Evolutionary conservation across 2,888 invertebrate genomes (phyloP), one percentile per base, ranked within the genome.

Genomic region (Meghimatium bilineatum): DNA sequence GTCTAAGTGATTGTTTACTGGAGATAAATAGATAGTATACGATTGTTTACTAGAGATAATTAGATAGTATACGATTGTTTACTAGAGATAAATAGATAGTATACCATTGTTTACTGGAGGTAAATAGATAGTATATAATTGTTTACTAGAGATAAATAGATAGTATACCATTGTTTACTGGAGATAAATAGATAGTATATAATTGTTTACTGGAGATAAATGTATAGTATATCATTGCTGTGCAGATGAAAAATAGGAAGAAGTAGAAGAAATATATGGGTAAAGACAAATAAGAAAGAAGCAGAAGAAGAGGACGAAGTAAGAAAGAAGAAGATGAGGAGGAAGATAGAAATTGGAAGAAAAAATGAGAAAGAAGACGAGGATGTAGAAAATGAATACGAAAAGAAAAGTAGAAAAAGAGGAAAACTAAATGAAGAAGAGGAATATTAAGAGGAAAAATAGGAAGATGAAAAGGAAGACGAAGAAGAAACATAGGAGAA

Each of bases 251-350:
- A 23, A 20, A 80, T 14, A 71, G 34, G n/a, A 26, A 71, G 80
- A 44, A 52, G 5, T 12, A 49, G 34, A 71, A 29, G 52, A 52
- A 38, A 23, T 3, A 80, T 14, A 71, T 14, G n/a, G 34, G 49
- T 69, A 44, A 52, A 12, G 29, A 49, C 23, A 71, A 29, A 52
- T 20, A 71, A 44, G 36, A 67, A 26, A 52, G 34, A 71, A 38
- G 69, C 3, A 71, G 49, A 80, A n/a, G n/a, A 71, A 71, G 44
- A 66, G 52, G 14, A 56, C 52, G 34, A 71, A 56, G 44, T n/a
- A 36, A 38, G 52, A 71, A 52, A 56, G 32, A 56, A 56, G 44
- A 52, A 34, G 29, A 66, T 3, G 32, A 20, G n/a, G 32, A 38
- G n/a, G 36, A 36, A 38, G 63, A 66, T 2, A 36, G 32, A n/a